A percentile compares a stretch with the other conserved stretches of the same genome.
phyloP scores from a whole-genome alignment of 2,888 invertebrate species.

The Eilema caniola region DNA sequence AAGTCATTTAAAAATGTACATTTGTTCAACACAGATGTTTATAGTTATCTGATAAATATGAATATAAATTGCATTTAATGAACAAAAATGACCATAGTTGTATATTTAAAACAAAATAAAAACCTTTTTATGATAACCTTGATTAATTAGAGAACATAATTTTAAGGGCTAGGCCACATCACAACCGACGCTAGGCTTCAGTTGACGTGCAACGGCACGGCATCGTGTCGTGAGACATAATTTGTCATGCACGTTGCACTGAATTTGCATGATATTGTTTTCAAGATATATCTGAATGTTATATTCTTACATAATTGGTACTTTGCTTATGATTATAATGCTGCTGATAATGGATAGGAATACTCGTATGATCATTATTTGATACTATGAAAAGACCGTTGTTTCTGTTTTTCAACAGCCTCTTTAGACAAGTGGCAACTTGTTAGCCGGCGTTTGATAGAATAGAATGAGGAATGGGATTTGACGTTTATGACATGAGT shows the following conservation, averaged over 20 bases:
- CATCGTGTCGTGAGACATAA: not conserved
- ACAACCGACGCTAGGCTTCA: not conserved
- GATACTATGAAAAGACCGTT: too few species aligned
- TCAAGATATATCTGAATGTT: too few species aligned
- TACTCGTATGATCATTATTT: too few species aligned
- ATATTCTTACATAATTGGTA: too few species aligned
- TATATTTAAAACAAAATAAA: slow-evolving; percentile 21
- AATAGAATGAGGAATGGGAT: too few species aligned
- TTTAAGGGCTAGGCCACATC: not conserved
- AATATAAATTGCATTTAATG: slow-evolving; percentile 5
- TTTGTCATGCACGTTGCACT: not conserved
- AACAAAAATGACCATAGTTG: slow-evolving; percentile 13
- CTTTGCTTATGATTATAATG: too few species aligned
- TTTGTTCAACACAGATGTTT: slow-evolving; percentile 12
- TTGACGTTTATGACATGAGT: too few species aligned
- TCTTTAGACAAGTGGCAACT: too few species aligned
- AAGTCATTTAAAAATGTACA: slow-evolving; percentile 13
- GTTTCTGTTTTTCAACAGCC: too few species aligned
- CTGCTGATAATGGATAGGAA: not conserved
- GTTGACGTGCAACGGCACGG: not conserved
- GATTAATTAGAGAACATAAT: slow-evolving; percentile 20
- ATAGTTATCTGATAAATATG: slow-evolving; percentile 24
- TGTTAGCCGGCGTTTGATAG: too few species aligned
- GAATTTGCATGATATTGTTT: not conserved
- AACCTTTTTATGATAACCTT: slow-evolving; percentile 28